phyloP scores from a whole-genome alignment of 2,797 vertebrate species.

The Sebastolobus altivelis region DNA sequence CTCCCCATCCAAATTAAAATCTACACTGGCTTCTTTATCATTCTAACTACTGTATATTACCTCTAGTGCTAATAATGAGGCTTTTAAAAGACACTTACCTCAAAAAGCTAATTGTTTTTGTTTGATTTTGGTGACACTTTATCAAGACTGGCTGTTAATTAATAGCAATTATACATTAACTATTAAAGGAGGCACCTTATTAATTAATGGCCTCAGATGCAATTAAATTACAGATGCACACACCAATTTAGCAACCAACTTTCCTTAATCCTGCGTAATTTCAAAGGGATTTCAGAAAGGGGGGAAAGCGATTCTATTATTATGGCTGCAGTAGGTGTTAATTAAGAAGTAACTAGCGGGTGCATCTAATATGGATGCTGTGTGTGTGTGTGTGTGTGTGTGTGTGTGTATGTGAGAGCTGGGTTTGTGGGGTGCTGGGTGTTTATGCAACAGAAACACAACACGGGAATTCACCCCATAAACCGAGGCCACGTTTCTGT shows the following conservation, averaged over 20 bases:
- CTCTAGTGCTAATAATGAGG: conserved; percentile 84
- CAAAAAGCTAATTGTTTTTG: conserved; percentile 88
- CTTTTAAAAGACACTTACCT: conserved; percentile 85
- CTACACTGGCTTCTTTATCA: conserved; percentile 85
- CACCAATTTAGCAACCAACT: conserved; percentile 88
- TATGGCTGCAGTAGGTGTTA: conserved; percentile 85
- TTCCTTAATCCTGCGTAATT: conserved; percentile 90
- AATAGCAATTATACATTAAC: conserved; percentile 88
- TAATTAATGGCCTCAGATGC: conserved; percentile 89
- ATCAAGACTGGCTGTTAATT: conserved; percentile 86
- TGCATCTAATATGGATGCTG: conserved; percentile 75
- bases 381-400: conserved; percentile 40
- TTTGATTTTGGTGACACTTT: conserved; percentile 88
- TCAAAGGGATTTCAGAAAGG: conserved; percentile 88
- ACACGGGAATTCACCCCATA: conserved; percentile 73
- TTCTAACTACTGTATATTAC: conserved; percentile 85
- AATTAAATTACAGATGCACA: conserved; percentile 90
- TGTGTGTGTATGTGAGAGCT: conserved; percentile 31
- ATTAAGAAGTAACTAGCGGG: conserved; percentile 86
- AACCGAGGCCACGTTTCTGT: conserved; percentile 50
- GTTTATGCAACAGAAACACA: conserved; percentile 73
- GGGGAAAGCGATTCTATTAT: conserved; percentile 83
- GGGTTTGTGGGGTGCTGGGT: conserved; percentile 59
- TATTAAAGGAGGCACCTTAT: conserved; percentile 89
- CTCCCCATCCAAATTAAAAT: conserved; percentile 86